A percentile compares a stretch with the other conserved stretches of the same genome.
These are phyloP conservation scores for Pachyuromys duprasi DNA, from an alignment of 2,797 vertebrate species.

Conservation along the genomic window DNA sequence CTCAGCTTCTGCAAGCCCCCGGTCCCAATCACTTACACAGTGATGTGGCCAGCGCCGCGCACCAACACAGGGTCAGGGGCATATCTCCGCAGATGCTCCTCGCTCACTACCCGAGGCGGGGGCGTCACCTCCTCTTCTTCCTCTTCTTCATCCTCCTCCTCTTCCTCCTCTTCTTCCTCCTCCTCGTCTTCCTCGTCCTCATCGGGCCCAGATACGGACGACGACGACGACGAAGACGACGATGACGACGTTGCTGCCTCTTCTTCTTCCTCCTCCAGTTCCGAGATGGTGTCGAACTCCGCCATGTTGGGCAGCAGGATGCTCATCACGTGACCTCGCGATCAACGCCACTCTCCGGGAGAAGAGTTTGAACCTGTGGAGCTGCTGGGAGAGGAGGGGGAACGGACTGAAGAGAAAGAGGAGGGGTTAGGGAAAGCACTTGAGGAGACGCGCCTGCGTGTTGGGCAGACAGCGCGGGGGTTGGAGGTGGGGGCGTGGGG, in stretches of 20 bases:
- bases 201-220: conserved; percentile 94
- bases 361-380: conserved; percentile 65
- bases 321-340: conserved; percentile 93
- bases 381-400: conserved; percentile 59
- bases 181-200: conserved; percentile 97
- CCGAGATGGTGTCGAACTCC: conserved; percentile 99
- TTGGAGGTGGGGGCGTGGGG: conserved; percentile 44
- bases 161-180: conserved; percentile 93
- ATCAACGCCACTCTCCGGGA: conserved; percentile 51
- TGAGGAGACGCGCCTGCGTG: conserved; percentile 68
- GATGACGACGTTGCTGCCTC: conserved; percentile 59
- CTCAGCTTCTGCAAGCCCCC: conserved; percentile 57
- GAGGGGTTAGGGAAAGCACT: conserved; percentile 27
- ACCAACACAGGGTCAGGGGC: conserved; percentile 96
- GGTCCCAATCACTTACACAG: conserved; percentile 93
- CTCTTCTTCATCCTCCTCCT: conserved; percentile 91
- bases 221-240: conserved; percentile 72
- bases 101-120: conserved; percentile 90
- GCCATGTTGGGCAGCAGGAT: conserved; percentile 98
- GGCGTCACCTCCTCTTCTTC: conserved; percentile 88
- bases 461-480: not conserved
- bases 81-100: conserved; percentile 94
- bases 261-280: conserved; percentile 95
- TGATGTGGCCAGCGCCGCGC: conserved; percentile 98
- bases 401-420: conserved; percentile 19